These are phyloP conservation scores for Bombylius major DNA, from an alignment of 2,888 invertebrate species.

Conservation along the genomic window DNA sequence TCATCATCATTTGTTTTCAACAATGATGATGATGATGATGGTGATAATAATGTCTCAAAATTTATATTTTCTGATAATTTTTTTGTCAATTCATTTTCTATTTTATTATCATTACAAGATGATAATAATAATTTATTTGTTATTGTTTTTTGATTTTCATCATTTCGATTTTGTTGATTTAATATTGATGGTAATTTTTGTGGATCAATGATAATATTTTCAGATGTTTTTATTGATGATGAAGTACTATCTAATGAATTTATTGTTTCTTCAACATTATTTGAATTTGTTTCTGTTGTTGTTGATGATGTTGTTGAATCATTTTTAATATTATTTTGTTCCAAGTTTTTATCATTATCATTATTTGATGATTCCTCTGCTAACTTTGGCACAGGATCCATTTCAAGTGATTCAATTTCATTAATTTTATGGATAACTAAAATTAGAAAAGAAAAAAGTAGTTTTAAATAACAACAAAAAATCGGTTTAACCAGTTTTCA, in stretches of 20 bases:
- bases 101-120: neutral
- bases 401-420: constrained; percentile 7
- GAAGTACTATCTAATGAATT: neutral
- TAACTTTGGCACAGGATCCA: constrained; percentile 11
- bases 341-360: neutral
- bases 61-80: neutral
- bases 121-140: neutral
- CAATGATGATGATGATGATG: too few species aligned
- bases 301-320: too few species aligned
- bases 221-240: neutral
- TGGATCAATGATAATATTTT: neutral
- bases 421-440: constrained; percentile 7
- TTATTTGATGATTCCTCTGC: constrained; percentile 8
- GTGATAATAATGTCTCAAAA: neutral
- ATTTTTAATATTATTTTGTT: neutral
- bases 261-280: constrained; percentile 2
- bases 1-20: neutral
- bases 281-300: neutral
- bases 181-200: neutral
- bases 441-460: neutral
- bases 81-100: neutral
- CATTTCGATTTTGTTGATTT: neutral
- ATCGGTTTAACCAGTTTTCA: too few species aligned
- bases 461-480: too few species aligned
- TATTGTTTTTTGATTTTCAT: neutral